phyloP scores from a whole-genome alignment of 2,888 invertebrate species.

The Oxyteleia sp. region DNA sequence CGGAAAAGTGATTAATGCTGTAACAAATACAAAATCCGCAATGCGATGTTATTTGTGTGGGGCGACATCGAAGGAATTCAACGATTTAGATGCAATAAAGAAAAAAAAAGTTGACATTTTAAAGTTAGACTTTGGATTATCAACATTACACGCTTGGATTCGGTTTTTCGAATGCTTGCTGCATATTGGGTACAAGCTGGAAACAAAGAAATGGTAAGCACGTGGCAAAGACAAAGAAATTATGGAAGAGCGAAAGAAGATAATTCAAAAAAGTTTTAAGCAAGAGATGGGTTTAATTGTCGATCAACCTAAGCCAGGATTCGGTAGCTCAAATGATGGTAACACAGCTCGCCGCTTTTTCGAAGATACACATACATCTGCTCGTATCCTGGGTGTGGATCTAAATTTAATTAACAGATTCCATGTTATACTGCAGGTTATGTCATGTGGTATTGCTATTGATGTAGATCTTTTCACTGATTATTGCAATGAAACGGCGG shows the following conservation, averaged over 20 bases:
- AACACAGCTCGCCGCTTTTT: slow-evolving; percentile 17
- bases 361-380: not conserved
- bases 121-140: slow-evolving; percentile 13
- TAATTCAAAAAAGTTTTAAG: slow-evolving; percentile 10
- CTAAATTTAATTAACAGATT: not conserved
- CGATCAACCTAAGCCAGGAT: slow-evolving; percentile 17
- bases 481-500: slow-evolving; percentile 30
- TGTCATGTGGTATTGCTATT: slow-evolving; percentile 11
- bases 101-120: slow-evolving; percentile 21
- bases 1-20: slow-evolving; percentile 61
- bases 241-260: not conserved
- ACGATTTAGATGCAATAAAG: slow-evolving; percentile 49
- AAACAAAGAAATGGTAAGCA: slow-evolving; percentile 4
- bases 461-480: not conserved
- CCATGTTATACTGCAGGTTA: slow-evolving; percentile 13
- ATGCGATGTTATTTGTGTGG: slow-evolving; percentile 70
- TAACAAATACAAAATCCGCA: slow-evolving; percentile 57
- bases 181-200: slow-evolving; percentile 24
- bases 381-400: not conserved
- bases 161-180: too few species aligned
- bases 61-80: slow-evolving; percentile 64
- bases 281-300: slow-evolving; percentile 10
- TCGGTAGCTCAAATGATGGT: too few species aligned
- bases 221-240: not conserved
- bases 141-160: slow-evolving; percentile 28